These are phyloP conservation scores for Neofelis nebulosa DNA, from an alignment of 2,113 vertebrate species.

Conservation along the genomic window DNA sequence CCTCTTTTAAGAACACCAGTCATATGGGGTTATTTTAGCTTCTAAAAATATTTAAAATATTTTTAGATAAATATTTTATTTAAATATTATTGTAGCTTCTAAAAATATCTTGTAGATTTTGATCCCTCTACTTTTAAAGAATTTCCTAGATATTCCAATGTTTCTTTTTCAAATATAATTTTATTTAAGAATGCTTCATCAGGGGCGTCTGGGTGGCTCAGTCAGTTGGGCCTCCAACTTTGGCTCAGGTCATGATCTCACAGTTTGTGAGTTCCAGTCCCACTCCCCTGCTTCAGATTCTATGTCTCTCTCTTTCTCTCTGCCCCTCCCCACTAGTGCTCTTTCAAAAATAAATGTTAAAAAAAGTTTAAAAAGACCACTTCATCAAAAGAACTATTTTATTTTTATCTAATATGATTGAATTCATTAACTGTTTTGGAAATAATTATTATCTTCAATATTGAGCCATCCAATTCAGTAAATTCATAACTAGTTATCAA, in stretches of 20 bases:
- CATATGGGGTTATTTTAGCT: background rate
- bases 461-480: background rate
- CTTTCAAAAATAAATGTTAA: too few relatives aligned
- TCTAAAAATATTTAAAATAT: constrained; percentile 5
- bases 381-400: background rate
- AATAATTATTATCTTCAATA: background rate
- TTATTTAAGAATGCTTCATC: background rate
- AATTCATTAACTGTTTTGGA: background rate
- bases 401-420: background rate
- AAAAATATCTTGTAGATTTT: background rate
- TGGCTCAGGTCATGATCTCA: too few relatives aligned
- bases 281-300: too few relatives aligned
- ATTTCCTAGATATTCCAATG: background rate
- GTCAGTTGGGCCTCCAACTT: too few relatives aligned
- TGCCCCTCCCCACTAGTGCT: too few relatives aligned
- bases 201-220: too few relatives aligned
- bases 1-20: background rate
- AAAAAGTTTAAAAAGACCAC: background rate
- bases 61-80: background rate
- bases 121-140: background rate
- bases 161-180: background rate
- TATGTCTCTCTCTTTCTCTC: too few relatives aligned
- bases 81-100: background rate
- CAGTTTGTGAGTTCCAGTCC: too few relatives aligned
- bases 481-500: background rate